Evolutionary conservation across 1,140 invertebrate genomes (phyloP).

Genomic region (Macrocentrus cingulum): DNA sequence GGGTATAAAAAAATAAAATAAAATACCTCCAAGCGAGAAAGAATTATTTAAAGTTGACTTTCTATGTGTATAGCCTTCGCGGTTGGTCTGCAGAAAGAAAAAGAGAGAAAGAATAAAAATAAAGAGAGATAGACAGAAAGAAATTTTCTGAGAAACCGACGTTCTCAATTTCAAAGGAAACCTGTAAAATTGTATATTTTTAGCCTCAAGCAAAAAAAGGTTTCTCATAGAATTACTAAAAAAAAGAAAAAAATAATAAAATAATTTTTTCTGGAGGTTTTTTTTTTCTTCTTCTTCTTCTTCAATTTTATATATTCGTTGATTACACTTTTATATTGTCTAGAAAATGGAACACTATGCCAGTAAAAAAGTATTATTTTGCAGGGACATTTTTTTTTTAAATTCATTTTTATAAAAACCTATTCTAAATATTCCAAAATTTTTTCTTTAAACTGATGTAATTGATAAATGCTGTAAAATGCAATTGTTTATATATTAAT

Average conservation of each 20-base stretch:
- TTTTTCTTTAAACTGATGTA: too few species aligned
- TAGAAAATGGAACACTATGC: too few species aligned
- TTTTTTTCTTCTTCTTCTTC: not conserved
- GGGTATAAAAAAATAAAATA: too few species aligned
- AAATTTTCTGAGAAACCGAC: slow-evolving; percentile 12
- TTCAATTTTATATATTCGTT: not conserved
- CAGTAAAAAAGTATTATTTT: too few species aligned
- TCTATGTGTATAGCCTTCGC: not conserved
- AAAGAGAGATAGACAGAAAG: not conserved
- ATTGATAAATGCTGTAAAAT: too few species aligned
- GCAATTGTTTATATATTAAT: too few species aligned
- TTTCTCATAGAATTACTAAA: slow-evolving; percentile 6
- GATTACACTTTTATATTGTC: too few species aligned
- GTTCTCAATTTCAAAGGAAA: slow-evolving; percentile 18
- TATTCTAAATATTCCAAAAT: too few species aligned
- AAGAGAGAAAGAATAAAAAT: too few species aligned
- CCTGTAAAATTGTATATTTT: slow-evolving; percentile 20
- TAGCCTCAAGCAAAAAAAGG: slow-evolving; percentile 5
- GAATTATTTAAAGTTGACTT: slow-evolving; percentile 1
- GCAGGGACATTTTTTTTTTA: too few species aligned
- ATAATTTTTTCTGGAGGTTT: not conserved
- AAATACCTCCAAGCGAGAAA: not conserved
- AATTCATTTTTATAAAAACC: too few species aligned
- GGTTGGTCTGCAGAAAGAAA: too few species aligned
- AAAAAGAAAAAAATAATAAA: slow-evolving; percentile 3